Percentiles rank a stretch among this genome's conserved stretches.
Conservation (phyloP, 2,797 vertebrate genomes). For the Cuculus canorus region DNA sequence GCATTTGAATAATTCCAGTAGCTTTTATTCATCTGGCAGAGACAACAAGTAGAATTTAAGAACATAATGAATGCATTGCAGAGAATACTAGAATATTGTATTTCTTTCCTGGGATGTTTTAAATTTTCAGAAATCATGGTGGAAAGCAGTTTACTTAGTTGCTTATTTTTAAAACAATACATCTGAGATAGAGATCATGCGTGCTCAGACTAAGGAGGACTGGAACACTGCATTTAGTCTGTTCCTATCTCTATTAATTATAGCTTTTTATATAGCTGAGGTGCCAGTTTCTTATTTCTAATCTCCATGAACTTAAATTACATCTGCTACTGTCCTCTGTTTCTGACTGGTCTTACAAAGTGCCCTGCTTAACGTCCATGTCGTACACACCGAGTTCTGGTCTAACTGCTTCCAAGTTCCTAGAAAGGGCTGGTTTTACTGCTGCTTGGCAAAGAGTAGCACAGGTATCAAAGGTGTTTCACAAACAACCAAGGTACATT, state of each 20-base stretch:
- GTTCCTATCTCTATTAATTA: neutral
- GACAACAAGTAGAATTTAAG: neutral
- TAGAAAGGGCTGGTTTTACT: conserved; percentile 36
- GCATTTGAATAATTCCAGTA: neutral
- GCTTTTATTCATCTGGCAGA: neutral
- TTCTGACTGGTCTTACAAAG: neutral
- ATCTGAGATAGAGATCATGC: neutral
- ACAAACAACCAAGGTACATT: neutral
- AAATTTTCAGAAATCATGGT: neutral
- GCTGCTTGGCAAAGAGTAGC: neutral
- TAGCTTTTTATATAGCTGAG: neutral
- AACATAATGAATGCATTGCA: neutral
- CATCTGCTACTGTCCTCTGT: neutral
- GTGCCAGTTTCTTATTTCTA: neutral
- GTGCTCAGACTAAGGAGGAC: neutral
- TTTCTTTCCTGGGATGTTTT: neutral
- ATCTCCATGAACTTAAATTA: neutral
- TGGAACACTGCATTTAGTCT: neutral
- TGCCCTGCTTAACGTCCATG: neutral
- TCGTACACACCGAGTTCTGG: neutral
- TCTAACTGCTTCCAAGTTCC: neutral
- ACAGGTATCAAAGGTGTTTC: neutral
- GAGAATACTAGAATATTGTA: neutral
- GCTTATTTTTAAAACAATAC: neutral
- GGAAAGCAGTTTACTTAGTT: neutral